phyloP scores from a whole-genome alignment of 2,113 vertebrate genomes.

The Aepyceros melampus region DNA sequence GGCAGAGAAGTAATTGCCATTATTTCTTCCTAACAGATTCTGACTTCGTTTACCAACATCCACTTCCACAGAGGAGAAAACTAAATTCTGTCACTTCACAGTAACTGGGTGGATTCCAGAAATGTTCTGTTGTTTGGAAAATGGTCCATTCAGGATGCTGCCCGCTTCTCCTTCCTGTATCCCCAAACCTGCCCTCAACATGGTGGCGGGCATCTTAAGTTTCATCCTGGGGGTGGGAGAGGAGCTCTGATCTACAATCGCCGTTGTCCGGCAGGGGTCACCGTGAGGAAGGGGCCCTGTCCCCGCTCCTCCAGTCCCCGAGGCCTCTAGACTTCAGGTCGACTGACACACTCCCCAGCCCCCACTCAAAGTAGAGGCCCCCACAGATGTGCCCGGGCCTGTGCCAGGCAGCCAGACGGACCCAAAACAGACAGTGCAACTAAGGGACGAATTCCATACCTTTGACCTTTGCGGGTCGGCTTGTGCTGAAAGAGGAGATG shows the following conservation, averaged over 20 bases:
- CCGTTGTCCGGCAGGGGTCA: rapidly evolving
- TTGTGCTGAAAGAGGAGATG: not conserved
- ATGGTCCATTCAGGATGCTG: not conserved
- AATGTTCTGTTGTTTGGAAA: not conserved
- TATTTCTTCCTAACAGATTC: not conserved
- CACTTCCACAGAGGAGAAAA: not conserved
- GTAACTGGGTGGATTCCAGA: not conserved
- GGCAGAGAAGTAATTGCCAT: not conserved
- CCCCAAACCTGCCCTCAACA: not conserved
- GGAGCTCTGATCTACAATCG: not conserved
- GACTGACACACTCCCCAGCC: rapidly evolving
- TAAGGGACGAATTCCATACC: not conserved
- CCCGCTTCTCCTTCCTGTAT: not conserved
- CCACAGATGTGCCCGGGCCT: not conserved
- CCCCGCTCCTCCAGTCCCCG: rapidly evolving
- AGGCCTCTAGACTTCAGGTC: not conserved
- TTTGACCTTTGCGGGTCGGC: not conserved
- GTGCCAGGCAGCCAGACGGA: not conserved
- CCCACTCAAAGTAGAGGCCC: not conserved
- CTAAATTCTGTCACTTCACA: not conserved
- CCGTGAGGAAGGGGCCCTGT: not conserved
- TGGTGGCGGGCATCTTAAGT: not conserved
- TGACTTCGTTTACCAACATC: not conserved
- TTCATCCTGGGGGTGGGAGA: not conserved
- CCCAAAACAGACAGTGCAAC: not conserved